Conservation (phyloP, 1,140 invertebrate genomes). For the Globodera ellingtonae region DNA sequence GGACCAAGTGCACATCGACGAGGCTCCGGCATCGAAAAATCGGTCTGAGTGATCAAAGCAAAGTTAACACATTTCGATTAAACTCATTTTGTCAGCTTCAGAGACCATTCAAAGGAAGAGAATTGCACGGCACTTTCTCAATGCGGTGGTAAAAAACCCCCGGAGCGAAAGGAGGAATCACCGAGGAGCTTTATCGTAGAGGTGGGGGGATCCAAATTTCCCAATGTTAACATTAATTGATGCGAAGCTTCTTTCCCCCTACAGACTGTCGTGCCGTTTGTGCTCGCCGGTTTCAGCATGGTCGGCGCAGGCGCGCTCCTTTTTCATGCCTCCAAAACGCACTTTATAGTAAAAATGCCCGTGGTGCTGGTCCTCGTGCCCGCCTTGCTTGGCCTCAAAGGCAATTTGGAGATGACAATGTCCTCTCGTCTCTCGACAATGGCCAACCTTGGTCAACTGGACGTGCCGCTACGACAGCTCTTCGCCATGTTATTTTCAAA, state of each 20-base stretch:
- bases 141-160: background rate
- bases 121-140: background rate
- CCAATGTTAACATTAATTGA: too few species aligned
- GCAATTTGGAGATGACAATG: constrained; percentile 47
- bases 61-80: too few species aligned
- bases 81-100: too few species aligned
- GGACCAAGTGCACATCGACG: background rate
- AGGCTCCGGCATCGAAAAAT: background rate
- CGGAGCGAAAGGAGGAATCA: background rate
- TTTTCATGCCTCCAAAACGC: constrained; percentile 74
- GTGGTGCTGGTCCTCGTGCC: constrained; percentile 46
- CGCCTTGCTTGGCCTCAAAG: constrained; percentile 45
- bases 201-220: background rate
- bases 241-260: background rate
- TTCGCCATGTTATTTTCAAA: constrained; percentile 29
- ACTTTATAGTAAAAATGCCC: constrained; percentile 32
- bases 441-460: constrained; percentile 45
- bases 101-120: too few species aligned
- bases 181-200: background rate
- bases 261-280: constrained; percentile 28
- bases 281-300: constrained; percentile 77
- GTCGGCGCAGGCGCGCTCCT: constrained; percentile 81
- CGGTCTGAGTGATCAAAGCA: too few species aligned
- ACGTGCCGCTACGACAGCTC: constrained; percentile 26
- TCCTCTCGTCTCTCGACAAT: constrained; percentile 44